Evolutionary conservation across 2,888 invertebrate species (phyloP).

Genomic region (Meandrusa payeni): DNA sequence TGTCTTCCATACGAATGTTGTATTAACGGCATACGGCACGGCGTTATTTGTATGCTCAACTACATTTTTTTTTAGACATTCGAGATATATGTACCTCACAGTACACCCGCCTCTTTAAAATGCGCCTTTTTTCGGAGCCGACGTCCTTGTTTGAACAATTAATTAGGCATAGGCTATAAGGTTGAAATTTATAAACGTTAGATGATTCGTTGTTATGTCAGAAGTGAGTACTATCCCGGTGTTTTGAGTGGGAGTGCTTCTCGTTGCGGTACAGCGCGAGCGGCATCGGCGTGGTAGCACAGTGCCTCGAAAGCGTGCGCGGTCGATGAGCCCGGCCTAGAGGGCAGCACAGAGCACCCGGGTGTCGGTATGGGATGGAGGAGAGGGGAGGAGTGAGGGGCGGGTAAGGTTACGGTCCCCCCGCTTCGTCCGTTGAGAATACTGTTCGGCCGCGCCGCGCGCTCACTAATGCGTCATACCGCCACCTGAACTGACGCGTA

Average conservation of each 20-base stretch:
- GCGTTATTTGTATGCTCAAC: no score
- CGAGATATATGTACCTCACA: no score
- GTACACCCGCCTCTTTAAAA: no score
- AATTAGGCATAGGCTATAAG: no score
- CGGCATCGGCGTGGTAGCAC: constrained; percentile 37
- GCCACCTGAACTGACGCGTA: constrained; percentile 64
- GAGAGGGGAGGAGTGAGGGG: constrained; percentile 5
- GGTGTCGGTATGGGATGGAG: constrained; percentile 4
- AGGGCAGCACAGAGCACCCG: constrained; percentile 66
- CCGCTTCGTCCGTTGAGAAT: constrained; percentile 65
- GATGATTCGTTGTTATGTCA: no score
- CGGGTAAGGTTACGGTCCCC: constrained; percentile 14
- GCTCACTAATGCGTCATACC: constrained; percentile 79
- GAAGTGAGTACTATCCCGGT: constrained; percentile 25
- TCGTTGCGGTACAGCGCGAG: constrained; percentile 64
- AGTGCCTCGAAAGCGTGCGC: constrained; percentile 67
- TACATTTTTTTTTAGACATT: no score
- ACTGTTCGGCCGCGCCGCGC: constrained; percentile 69
- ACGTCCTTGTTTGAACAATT: no score
- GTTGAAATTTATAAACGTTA: no score
- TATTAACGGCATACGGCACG: no score
- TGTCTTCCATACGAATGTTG: no score
- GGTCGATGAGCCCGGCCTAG: constrained; percentile 78
- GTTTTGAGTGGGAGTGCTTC: constrained; percentile 39
- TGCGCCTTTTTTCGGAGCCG: no score